Base-by-base conservation (phyloP, 2,113 vertebrate species). In the Cephalopterus ornatus region DNA sequence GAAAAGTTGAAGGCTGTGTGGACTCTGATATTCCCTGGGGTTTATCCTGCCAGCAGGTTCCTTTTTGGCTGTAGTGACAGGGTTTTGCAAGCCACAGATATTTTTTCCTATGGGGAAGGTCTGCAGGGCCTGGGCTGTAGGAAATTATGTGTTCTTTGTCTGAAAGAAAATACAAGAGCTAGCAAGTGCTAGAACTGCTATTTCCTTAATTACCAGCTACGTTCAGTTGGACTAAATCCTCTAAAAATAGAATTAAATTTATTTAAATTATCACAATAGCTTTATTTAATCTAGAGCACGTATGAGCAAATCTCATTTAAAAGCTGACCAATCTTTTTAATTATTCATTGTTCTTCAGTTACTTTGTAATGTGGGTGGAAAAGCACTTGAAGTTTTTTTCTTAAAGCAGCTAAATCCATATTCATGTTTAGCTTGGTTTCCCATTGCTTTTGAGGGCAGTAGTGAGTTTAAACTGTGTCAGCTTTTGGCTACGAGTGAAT, bases 231-330 rank as follows among this genome's bases (percentile, higher is more conserved):
- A 75, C 56, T 85, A 93, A 96, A 86, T 91, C 56, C 41, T 84
- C 79, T 86, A 93, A 92, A 95, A 95, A 74, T 79, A 93, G 79
- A 90, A 80, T 67, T 86, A 49, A 85, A 83, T 94, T 95, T 92
- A 68, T 94, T 94, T 93, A 90, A 97, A 82, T 94, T 80, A 78
- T 86, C 50, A 80, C 75, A 94, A 88, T 47, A 65, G 72, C 52
- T 80, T 93, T 96, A 75, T 84, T 88, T 86, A 93, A 94, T 80
- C 72, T 74, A 84, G 33, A 94, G 58, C 75, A 52, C 74, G n/a
- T 58, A 88, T 33, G 70, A 80, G 71, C 72, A 90, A 83, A 90
- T 33, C 68, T 96, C 68, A 86, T 86, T 96, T 94, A 81, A 94
- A 92, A 92, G 55, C 88, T 86, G 92, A 92, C 88, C 79, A 46